Conservation (phyloP, 2,888 invertebrate species). For the Phyllotreta cruciferae region DNA sequence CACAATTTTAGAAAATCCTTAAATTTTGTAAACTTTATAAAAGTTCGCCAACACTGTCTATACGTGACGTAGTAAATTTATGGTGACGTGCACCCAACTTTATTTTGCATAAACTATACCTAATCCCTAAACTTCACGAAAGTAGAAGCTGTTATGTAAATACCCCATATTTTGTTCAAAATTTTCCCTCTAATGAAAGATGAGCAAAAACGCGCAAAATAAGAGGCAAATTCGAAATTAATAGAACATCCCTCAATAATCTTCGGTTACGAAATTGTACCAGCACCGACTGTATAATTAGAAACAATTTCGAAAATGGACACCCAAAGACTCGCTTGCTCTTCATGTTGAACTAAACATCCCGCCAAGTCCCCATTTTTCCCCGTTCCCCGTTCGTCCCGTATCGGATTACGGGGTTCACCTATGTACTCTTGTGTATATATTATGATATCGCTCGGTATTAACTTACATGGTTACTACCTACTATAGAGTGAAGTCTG, state of each 20-base stretch:
- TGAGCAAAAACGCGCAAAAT: neutral
- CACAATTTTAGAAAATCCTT: no score
- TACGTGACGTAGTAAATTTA: no score
- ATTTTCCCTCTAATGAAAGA: no score
- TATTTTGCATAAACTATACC: no score
- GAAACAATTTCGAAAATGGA: slow-evolving; percentile 54
- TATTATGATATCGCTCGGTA: slow-evolving; percentile 38
- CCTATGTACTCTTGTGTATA: slow-evolving; percentile 38
- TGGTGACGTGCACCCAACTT: no score
- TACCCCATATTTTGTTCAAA: no score
- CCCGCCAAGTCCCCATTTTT: slow-evolving; percentile 19
- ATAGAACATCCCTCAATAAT: slow-evolving; percentile 25
- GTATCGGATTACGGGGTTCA: slow-evolving; percentile 38
- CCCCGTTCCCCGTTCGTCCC: slow-evolving; percentile 20
- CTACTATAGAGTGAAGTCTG: slow-evolving; percentile 26
- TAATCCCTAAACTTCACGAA: no score
- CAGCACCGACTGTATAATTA: slow-evolving; percentile 48
- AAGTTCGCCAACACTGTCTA: no score
- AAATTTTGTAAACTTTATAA: no score
- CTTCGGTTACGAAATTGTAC: slow-evolving; percentile 43
- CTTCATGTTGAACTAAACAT: slow-evolving; percentile 22
- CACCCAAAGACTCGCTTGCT: slow-evolving; percentile 42
- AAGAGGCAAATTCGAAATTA: neutral
- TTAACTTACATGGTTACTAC: slow-evolving; percentile 34
- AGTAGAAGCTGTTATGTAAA: no score